These are phyloP conservation scores for Poeciliopsis paucimaculata DNA, from an alignment of 2,797 vertebrate genomes.

Conservation along the genomic window DNA sequence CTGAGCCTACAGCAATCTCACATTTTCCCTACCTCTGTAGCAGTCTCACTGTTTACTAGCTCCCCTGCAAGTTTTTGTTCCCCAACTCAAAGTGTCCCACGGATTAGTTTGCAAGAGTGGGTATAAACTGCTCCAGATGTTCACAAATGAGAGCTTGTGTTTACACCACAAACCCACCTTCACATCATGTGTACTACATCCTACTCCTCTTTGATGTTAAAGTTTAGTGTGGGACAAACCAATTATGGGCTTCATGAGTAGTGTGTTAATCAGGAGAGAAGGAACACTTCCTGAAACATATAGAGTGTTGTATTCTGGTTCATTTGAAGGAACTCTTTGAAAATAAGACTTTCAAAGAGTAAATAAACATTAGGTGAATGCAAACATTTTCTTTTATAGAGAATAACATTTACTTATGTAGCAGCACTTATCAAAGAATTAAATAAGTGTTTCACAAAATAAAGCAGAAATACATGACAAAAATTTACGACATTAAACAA, in stretches of 20 bases:
- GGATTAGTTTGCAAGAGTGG: constrained; percentile 66
- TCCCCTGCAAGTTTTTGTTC: constrained; percentile 69
- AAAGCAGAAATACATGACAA: background rate
- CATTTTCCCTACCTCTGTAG: background rate
- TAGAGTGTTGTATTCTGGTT: constrained; percentile 59
- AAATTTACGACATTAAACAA: background rate
- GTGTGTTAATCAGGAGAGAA: constrained; percentile 45
- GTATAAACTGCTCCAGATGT: constrained; percentile 82
- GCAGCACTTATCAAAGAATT: background rate
- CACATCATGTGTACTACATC: constrained; percentile 60
- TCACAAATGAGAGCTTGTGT: constrained; percentile 71
- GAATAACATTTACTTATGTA: background rate
- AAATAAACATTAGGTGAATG: constrained; percentile 56
- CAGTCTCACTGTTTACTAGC: constrained; percentile 51
- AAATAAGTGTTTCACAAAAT: background rate
- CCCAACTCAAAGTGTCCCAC: constrained; percentile 70
- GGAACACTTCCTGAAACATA: constrained; percentile 45
- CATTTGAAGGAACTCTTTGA: constrained; percentile 34
- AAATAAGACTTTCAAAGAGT: constrained; percentile 56
- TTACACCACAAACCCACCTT: constrained; percentile 74
- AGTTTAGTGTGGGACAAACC: constrained; percentile 42
- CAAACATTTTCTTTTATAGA: constrained; percentile 13
- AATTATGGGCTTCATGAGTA: constrained; percentile 44
- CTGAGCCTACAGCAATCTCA: constrained; percentile 34
- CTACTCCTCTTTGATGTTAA: constrained; percentile 72